Evolutionary conservation across 1,140 invertebrate species (phyloP).

Genomic region (Arctopsyche grandis): DNA sequence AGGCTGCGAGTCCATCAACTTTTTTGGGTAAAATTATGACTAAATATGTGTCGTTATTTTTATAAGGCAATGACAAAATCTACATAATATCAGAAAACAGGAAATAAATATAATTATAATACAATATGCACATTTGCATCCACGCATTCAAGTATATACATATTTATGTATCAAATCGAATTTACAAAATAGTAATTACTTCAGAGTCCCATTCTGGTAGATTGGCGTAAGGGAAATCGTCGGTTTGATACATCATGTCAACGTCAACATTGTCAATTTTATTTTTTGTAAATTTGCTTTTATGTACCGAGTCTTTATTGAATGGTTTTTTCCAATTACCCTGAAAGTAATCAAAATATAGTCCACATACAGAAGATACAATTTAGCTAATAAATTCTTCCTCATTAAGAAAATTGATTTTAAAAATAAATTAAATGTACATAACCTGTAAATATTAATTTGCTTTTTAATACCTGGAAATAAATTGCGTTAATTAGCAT

Average conservation of each 20-base stretch:
- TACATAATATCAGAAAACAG: too few relatives aligned
- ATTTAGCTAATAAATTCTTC: too few relatives aligned
- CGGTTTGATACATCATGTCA: constrained; percentile 43
- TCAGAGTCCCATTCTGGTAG: constrained; percentile 44
- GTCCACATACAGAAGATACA: too few relatives aligned
- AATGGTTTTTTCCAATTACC: constrained; percentile 48
- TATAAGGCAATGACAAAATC: background rate
- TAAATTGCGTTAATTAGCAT: constrained; percentile 82
- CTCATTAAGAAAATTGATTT: too few relatives aligned
- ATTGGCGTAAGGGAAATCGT: constrained; percentile 44
- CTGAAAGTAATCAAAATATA: background rate
- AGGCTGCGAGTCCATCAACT: background rate
- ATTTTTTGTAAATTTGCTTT: constrained; percentile 39
- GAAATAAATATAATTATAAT: too few relatives aligned
- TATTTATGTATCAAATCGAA: background rate
- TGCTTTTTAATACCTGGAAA: constrained; percentile 73
- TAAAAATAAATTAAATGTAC: too few relatives aligned
- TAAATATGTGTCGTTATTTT: background rate
- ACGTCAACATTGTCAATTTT: constrained; percentile 42
- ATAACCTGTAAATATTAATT: too few relatives aligned
- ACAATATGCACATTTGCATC: too few relatives aligned
- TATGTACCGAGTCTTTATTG: background rate
- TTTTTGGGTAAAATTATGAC: background rate
- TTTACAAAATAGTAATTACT: background rate
- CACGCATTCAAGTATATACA: too few relatives aligned